These are phyloP conservation scores for Callocephalon fimbriatum DNA, from an alignment of 2,113 vertebrate species.

Conservation along the genomic window DNA sequence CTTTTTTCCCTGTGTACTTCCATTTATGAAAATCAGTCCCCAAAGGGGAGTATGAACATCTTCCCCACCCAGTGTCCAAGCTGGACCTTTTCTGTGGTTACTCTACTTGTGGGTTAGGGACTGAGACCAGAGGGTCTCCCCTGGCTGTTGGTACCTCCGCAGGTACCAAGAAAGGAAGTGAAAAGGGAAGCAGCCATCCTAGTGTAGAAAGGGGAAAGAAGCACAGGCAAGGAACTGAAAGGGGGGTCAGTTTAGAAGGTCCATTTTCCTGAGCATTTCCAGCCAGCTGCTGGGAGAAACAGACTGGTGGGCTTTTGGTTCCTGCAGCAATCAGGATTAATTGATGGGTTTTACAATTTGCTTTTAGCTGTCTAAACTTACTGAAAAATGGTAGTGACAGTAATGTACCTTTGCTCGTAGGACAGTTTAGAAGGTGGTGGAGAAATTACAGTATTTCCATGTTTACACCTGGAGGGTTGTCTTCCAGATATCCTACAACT, in stretches of 20 bases:
- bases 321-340: background rate
- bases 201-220: background rate
- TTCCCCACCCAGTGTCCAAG: fast-evolving
- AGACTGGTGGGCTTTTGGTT: background rate
- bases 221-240: background rate
- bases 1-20: background rate
- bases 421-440: background rate
- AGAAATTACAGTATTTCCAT: background rate
- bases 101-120: background rate
- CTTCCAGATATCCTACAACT: background rate
- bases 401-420: background rate
- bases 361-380: background rate
- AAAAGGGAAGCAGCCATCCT: background rate
- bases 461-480: background rate
- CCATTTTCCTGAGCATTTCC: background rate
- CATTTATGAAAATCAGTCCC: background rate
- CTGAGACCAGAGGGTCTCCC: background rate
- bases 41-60: background rate
- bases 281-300: background rate
- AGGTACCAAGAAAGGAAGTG: background rate
- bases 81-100: background rate
- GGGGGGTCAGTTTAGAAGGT: fast-evolving
- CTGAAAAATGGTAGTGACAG: background rate
- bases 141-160: background rate
- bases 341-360: background rate